Evolutionary conservation across 1,140 invertebrate genomes (phyloP).

Genomic region (Polyergus mexicanus): DNA sequence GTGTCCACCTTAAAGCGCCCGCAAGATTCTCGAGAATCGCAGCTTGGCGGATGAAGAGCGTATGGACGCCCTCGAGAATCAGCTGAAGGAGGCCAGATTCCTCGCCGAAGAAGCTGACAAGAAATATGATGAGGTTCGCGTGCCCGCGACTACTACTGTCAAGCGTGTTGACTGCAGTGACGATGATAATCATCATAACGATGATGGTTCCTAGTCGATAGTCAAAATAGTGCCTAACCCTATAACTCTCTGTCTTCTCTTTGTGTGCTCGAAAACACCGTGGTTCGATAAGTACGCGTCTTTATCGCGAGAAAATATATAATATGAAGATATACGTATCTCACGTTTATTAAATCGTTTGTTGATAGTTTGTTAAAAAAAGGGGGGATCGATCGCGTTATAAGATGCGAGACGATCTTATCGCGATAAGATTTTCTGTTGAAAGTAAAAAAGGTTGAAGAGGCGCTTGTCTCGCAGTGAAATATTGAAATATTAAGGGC

Average conservation of each 20-base stretch:
- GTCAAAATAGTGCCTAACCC: slow-evolving; percentile 84
- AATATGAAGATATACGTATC: neutral
- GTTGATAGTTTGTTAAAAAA: neutral
- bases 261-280: slow-evolving; percentile 71
- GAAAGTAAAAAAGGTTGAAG: neutral
- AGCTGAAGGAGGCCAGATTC: slow-evolving; percentile 99
- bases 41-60: slow-evolving; percentile 99
- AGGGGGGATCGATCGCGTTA: neutral
- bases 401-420: neutral
- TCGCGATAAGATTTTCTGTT: neutral
- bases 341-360: slow-evolving; percentile 15
- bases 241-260: slow-evolving; percentile 76
- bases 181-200: slow-evolving; percentile 76
- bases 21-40: slow-evolving; percentile 99
- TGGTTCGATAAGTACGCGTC: slow-evolving; percentile 46
- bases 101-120: slow-evolving; percentile 99
- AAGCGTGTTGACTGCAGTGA: slow-evolving; percentile 83
- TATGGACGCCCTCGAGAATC: slow-evolving; percentile 99
- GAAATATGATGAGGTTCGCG: slow-evolving; percentile 99
- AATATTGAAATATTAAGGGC: slow-evolving; percentile 22
- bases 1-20: slow-evolving; percentile 91
- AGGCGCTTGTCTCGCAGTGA: slow-evolving; percentile 4
- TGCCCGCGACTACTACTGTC: slow-evolving; percentile 79
- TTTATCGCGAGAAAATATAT: slow-evolving; percentile 20
- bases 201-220: slow-evolving; percentile 86